These are phyloP conservation scores for Balanococcus diminutus DNA, from an alignment of 2,888 invertebrate genomes.

Conservation along the genomic window DNA sequence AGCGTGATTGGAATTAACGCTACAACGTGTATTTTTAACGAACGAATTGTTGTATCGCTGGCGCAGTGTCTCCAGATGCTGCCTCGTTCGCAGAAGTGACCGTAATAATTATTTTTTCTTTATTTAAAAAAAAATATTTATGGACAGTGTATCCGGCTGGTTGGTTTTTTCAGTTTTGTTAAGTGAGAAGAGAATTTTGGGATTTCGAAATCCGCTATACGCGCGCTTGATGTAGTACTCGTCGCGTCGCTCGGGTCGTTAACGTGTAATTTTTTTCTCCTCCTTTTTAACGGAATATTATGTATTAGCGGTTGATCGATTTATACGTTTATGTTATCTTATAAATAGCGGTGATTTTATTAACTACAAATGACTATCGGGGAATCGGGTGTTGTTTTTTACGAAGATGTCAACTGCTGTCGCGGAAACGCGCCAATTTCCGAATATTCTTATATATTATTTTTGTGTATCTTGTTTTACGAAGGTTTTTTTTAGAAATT, in stretches of 20 bases:
- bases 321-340: background rate
- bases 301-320: background rate
- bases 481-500: background rate
- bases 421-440: background rate
- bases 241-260: background rate
- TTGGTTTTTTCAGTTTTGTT: constrained; percentile 24
- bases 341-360: background rate
- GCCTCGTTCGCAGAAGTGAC: background rate
- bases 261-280: background rate
- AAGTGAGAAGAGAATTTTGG: background rate
- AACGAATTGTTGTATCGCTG: background rate
- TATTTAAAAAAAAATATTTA: no score
- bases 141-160: background rate
- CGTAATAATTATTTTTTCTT: background rate
- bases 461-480: background rate
- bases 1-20: no score
- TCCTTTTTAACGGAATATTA: background rate
- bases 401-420: background rate
- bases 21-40: background rate
- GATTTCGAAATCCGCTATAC: background rate
- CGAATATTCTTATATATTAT: background rate
- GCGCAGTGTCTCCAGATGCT: background rate
- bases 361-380: background rate
- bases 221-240: background rate
- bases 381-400: background rate